Evolutionary conservation across 2,888 invertebrate species (phyloP), one percentile per base, ranked within the genome.

Genomic region (Drosophila hawaiiensis): DNA sequence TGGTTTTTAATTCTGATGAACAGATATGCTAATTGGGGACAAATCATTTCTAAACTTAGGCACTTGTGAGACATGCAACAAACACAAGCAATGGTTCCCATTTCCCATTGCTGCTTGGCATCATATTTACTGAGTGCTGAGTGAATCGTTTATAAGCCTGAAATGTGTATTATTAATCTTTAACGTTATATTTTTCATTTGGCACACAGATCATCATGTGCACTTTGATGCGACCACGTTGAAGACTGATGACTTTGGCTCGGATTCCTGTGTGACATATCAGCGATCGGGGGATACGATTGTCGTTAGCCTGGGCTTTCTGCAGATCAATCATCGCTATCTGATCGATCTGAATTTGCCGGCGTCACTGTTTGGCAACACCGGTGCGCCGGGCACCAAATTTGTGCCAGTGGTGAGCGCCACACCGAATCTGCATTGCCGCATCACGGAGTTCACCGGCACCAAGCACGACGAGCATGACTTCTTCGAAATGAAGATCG

Each of bases 321-420:
- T 94, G 52, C 93, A 94, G 87, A 85, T 94, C 77, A 93, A 92
- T 80, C 94, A 94, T 89, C 91, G 93, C 41, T 94, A 94, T 80
- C 71, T 90, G 50, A 92, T 94, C 73, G 93, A 93, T 68, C 76
- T 94, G 10, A 93, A 93, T 78, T 74, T 93, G 73, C 93, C 93
- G 3, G 78, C 84, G 3, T 71, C 89, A 19, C 70, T 93, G 62
- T 93, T 93, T 53, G 90, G 87, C 22, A 87, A 91, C n/a, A 68
- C 92, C 4, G 84, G 81, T 9, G 73, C 84, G 61, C 76, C 76
- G 9, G 73, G 81, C 52, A 82, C 72, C 62, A 90, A 91, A 71
- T 92, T 93, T 61, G 82, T 91, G 75, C 92, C 93, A 7, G 92
- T 91, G 73, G 90, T 93, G 4, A 83, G 91, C 62, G 86, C 91